phyloP scores from a whole-genome alignment of 2,113 vertebrate species.

The Epinephelus fuscoguttatus region DNA sequence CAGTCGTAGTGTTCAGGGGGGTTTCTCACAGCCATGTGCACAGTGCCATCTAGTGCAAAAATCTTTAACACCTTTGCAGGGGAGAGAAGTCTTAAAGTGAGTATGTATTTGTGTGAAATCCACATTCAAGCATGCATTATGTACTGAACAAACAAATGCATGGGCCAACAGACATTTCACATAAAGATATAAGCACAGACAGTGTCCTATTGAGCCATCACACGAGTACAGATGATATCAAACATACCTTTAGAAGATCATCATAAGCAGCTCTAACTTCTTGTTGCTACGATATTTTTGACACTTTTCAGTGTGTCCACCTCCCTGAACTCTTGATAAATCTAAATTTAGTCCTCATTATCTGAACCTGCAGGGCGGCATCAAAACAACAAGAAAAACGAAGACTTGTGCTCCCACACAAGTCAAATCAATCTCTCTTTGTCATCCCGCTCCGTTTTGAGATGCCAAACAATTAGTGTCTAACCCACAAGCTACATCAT shows the following conservation, averaged over 20 bases:
- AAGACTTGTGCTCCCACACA: not conserved
- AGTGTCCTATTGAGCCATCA: not conserved
- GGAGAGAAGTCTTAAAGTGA: not conserved
- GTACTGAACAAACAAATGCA: not conserved
- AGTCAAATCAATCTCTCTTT: not conserved
- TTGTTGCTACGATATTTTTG: not conserved
- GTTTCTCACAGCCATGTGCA: conserved; percentile 55
- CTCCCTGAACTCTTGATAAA: not conserved
- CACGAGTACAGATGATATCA: not conserved
- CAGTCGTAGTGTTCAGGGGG: not conserved
- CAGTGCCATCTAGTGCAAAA: conserved; percentile 83
- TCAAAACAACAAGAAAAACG: conserved; percentile 9
- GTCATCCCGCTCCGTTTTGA: conserved; percentile 16
- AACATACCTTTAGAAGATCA: not conserved
- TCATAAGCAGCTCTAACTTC: not conserved
- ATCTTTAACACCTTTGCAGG: not conserved
- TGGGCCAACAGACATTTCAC: not conserved
- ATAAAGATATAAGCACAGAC: not conserved
- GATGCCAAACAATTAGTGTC: conserved; percentile 19
- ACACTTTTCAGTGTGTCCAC: not conserved
- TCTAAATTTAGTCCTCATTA: conserved; percentile 20
- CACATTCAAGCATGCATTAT: not conserved
- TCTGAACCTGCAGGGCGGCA: not conserved
- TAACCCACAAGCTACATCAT: conserved; percentile 17
- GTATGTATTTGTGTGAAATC: not conserved